Base-by-base conservation (phyloP, 2,888 invertebrate species). In the Yponomeuta plumbellus region DNA sequence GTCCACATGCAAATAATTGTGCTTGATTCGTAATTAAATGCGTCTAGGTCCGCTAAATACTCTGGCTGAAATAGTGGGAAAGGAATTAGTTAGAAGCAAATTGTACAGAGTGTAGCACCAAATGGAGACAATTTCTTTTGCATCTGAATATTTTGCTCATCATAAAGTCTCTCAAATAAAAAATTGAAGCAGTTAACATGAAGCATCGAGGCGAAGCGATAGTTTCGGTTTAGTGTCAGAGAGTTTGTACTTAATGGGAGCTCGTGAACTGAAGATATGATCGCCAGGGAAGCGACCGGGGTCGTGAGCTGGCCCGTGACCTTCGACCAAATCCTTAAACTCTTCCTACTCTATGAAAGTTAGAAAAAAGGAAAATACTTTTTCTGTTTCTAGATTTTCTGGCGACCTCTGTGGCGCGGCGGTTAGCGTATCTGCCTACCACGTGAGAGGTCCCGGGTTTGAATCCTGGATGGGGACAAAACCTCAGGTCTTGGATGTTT, bases 241-340 rank as follows among this genome's bases (percentile, higher is more conserved):
- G 64, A 4, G 52, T n/a, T 64, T 11, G 17, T 64, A 52, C 61
- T 66, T 67, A 67, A 69, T 69, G 67, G 69, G 65, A 23, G 65
- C 67, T 69, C 69, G 69, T 69, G 69, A 66, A 44, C 52, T 40
- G 62, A 59, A 61, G 69, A 69, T 69, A 69, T 40, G 44, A 69
- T 69, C 69, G 62, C 52, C 23, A 59, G 39, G 34, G 20, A 26
- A n/a, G 40, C 20, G 39, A 22, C 17, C 34, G 61, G 17, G 23
- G 66, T 68, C 68, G 68, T 68, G 68, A 68, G 59, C 17, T 4
- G 10, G 20, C 20, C 44, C 44, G 11, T 34, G 26, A 22, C 23
- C 61, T 62, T 39, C 61, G 34, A 23, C 61, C 44, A 52, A 52
- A 52, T 39, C 17, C 61, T 62, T 39, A 39, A 17, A 23, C 34